phyloP scores from a whole-genome alignment of 2,797 vertebrate species.

The Galago senegalensis region DNA sequence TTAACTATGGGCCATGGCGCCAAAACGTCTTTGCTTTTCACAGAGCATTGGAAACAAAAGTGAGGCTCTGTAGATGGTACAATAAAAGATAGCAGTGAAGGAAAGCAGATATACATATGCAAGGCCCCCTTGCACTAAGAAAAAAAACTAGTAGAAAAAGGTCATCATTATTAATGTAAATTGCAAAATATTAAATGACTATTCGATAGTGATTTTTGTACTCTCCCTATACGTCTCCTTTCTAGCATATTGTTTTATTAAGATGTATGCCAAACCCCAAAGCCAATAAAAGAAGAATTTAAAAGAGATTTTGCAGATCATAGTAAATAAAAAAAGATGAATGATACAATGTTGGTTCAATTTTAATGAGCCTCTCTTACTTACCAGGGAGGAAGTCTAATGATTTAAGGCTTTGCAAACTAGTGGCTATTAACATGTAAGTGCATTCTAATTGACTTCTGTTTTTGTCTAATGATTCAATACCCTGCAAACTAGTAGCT shows the following conservation, averaged over 20 bases:
- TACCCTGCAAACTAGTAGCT: neutral
- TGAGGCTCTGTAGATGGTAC: neutral
- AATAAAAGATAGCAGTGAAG: conserved; percentile 3
- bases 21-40: conserved; percentile 17
- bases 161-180: conserved; percentile 10
- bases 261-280: neutral
- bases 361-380: neutral
- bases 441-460: conserved; percentile 55
- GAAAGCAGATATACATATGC: neutral
- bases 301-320: neutral
- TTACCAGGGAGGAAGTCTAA: neutral
- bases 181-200: conserved; percentile 1
- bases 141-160: neutral
- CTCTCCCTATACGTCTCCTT: neutral
- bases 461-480: conserved; percentile 60
- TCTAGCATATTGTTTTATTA: neutral
- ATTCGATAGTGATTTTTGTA: neutral
- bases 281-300: conserved; percentile 14
- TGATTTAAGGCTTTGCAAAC: conserved; percentile 31
- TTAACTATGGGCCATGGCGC: neutral
- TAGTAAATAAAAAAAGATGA: neutral
- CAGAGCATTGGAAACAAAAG: neutral
- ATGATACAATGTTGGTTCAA: neutral
- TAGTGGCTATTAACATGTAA: conserved; percentile 4
- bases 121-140: neutral